Percentiles rank a stretch among this genome's conserved stretches.
Conservation (phyloP, 2,888 invertebrate genomes). For the Imbricaverruca yamaguchii region DNA sequence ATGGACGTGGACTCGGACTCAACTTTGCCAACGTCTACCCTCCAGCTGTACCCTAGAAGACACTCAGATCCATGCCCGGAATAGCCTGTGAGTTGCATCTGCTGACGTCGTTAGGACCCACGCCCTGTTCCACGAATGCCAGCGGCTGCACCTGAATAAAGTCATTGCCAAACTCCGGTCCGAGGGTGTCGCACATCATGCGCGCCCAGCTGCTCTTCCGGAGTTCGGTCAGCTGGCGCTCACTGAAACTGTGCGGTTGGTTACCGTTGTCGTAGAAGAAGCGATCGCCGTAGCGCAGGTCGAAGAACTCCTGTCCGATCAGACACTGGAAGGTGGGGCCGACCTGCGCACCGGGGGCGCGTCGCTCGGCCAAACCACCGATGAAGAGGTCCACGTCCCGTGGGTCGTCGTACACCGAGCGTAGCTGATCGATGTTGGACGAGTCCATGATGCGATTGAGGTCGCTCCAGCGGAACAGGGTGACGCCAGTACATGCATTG, state of each 20-base stretch:
- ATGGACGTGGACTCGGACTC: no score
- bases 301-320: constrained; percentile 62
- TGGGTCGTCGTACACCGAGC: neutral
- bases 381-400: neutral
- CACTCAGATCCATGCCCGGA: neutral
- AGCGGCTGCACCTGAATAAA: constrained; percentile 53
- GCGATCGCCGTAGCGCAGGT: constrained; percentile 62
- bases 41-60: neutral
- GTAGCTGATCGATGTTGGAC: neutral
- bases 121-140: constrained; percentile 26
- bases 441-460: neutral
- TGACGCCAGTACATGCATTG: constrained; percentile 23
- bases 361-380: neutral
- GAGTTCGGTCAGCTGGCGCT: constrained; percentile 54
- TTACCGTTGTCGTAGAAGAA: constrained; percentile 59
- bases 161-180: constrained; percentile 42
- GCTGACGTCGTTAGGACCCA: neutral
- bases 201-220: constrained; percentile 55
- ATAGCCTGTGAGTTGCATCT: neutral
- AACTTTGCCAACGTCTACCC: no score
- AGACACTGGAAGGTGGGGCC: constrained; percentile 38
- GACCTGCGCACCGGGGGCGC: neutral
- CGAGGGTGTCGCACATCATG: constrained; percentile 59
- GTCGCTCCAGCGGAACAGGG: neutral
- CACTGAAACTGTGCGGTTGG: constrained; percentile 41